Conservation (phyloP, 2,797 vertebrate species). For the Eupleurogrammus muticus region DNA sequence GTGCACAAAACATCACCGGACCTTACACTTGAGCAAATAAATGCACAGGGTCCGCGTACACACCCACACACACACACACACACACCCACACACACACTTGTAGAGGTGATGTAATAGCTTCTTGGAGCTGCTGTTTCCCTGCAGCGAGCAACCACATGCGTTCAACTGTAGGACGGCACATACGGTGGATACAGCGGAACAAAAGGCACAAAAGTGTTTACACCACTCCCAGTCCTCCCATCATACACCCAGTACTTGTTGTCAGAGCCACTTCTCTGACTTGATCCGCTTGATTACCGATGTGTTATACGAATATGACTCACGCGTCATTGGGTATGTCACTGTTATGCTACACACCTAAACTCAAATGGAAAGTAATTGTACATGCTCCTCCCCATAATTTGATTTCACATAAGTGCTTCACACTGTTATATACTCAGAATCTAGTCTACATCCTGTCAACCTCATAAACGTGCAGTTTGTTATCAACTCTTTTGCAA, state of each 20-base stretch:
- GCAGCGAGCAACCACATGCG: conserved; percentile 14
- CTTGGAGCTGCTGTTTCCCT: conserved; percentile 48
- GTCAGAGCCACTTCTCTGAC: conserved; percentile 1
- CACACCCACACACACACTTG: not conserved
- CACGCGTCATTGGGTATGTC: not conserved
- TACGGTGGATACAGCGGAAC: conserved; percentile 7
- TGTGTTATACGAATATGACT: not conserved
- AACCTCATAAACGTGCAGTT: not conserved
- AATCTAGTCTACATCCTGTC: not conserved
- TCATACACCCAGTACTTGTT: not conserved
- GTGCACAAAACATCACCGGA: conserved; percentile 8
- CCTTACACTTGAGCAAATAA: conserved; percentile 12
- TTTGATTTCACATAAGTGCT: conserved; percentile 2
- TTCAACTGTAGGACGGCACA: conserved; percentile 19
- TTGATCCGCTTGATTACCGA: not conserved
- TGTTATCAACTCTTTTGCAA: conserved; percentile 13
- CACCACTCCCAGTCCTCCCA: conserved; percentile 25
- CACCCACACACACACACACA: conserved; percentile 23
- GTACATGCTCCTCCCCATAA: too few species aligned
- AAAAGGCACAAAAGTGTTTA: conserved; percentile 9
- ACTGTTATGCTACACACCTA: not conserved
- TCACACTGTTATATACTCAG: not conserved
- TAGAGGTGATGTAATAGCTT: conserved; percentile 37
- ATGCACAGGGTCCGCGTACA: not conserved
- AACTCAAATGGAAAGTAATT: not conserved